phyloP scores from a whole-genome alignment of 2,113 vertebrate species.

The Dendropsophus ebraccatus region DNA sequence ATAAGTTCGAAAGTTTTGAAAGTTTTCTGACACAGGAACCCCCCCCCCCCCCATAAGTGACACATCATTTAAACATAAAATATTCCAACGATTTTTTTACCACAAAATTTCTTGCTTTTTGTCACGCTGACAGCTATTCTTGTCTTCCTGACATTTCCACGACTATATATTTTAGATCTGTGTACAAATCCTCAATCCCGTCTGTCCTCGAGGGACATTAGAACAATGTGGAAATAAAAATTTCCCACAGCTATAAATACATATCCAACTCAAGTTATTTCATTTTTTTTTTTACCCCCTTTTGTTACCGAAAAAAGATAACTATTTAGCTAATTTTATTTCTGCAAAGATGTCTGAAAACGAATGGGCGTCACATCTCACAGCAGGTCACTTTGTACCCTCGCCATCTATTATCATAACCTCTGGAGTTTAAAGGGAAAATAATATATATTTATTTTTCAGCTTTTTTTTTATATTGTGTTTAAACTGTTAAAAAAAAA shows the following conservation, averaged over 20 bases:
- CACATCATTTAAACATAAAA: background rate
- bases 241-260: conserved; percentile 14
- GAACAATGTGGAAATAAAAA: background rate
- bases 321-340: background rate
- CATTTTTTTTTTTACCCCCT: background rate
- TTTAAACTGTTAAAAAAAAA: conserved; percentile 22
- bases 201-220: background rate
- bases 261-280: background rate
- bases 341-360: conserved; percentile 9
- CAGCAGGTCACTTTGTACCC: background rate
- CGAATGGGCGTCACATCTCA: background rate
- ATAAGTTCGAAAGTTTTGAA: no score
- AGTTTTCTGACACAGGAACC: no score
- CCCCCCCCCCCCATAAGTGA: background rate
- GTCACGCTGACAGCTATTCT: background rate
- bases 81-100: background rate
- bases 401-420: conserved; percentile 40
- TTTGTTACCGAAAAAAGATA: background rate
- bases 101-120: background rate
- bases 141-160: background rate
- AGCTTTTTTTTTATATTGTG: background rate
- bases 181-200: background rate
- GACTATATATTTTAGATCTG: background rate
- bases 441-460: background rate
- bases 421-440: background rate